Evolutionary conservation across 2,888 invertebrate genomes (phyloP).

Genomic region (Epistrophe grossulariae): DNA sequence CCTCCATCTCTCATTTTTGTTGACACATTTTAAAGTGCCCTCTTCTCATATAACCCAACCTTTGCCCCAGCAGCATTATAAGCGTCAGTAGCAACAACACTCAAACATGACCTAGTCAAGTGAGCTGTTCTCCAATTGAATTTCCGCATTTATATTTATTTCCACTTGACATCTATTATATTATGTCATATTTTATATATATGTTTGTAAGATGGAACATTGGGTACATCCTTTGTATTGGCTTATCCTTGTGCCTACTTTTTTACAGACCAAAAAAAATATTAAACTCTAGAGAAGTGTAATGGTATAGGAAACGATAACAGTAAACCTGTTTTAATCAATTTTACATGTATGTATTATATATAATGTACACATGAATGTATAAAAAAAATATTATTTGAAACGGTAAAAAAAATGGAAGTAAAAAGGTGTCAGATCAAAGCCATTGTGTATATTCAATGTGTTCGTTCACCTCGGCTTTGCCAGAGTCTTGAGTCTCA

Average conservation of each 20-base stretch:
- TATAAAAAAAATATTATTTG: background rate
- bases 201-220: background rate
- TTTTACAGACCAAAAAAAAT: constrained; percentile 14
- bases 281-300: background rate
- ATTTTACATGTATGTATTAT: background rate
- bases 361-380: background rate
- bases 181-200: constrained; percentile 50
- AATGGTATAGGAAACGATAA: background rate
- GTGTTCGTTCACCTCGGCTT: constrained; percentile 65
- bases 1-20: constrained; percentile 7
- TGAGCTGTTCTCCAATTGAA: constrained; percentile 54
- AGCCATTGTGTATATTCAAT: constrained; percentile 14
- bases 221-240: constrained; percentile 26
- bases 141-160: constrained; percentile 74
- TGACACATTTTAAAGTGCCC: constrained; percentile 42
- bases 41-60: constrained; percentile 30
- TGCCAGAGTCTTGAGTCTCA: constrained; percentile 36
- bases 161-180: constrained; percentile 73
- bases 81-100: constrained; percentile 15
- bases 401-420: constrained; percentile 9
- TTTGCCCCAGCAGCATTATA: background rate
- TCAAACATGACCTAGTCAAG: constrained; percentile 70
- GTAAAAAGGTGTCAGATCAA: constrained; percentile 45
- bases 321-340: constrained; percentile 17
- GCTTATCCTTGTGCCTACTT: constrained; percentile 66